Base-by-base conservation (phyloP, 1,140 invertebrate genomes). In the Ceratitis capitata region DNA sequence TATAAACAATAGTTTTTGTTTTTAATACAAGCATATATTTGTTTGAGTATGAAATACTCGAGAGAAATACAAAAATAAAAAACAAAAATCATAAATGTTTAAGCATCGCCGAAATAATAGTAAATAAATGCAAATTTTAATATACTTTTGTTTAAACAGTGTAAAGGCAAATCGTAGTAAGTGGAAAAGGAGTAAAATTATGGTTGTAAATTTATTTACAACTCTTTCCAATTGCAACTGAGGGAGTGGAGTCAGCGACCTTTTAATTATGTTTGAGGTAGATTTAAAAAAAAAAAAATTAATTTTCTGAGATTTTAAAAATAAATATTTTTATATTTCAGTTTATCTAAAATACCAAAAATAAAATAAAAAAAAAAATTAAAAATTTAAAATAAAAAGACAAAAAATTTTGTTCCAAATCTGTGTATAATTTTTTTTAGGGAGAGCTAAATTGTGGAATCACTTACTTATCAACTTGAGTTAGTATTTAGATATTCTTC, bases 51-150 rank as follows among this genome's bases (percentile, higher is more conserved):
- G 26, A 61, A 32, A 26, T 26, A 61, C 23, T 56, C 23, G 1
- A 49, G 7, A 32, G 26, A 32, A 61, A 61, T 29, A 9, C 23
- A 29, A 7, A 32, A 61, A 61, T 29, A 56, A 61, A 32, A 5
- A 3, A 23, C 58, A 16, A 61, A 61, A 61, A 61, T 61, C 26
- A 29, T 61, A 61, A 61, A 61, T 61, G 58, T 61, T 26, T 12
- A 10, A 32, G 58, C 7, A 12, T 26, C 9, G 29, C 26, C 58
- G 26, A 61, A 61, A 61, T 56, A 56, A 56, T 56, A 56, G 51
- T 56, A 56, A 32, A 32, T 29, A 61, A 61, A 61, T 61, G 58
- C 58, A 61, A 61, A 61, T 61, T 61, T 61, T 61, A 61, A 61
- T 61, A 61, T 61, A 61, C 58, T 14, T 23, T 61, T 61, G 58